A percentile compares a stretch with the other conserved stretches of the same genome.
These are phyloP conservation scores for Calidris pygmaea DNA, from an alignment of 2,113 vertebrate species.

Conservation along the genomic window DNA sequence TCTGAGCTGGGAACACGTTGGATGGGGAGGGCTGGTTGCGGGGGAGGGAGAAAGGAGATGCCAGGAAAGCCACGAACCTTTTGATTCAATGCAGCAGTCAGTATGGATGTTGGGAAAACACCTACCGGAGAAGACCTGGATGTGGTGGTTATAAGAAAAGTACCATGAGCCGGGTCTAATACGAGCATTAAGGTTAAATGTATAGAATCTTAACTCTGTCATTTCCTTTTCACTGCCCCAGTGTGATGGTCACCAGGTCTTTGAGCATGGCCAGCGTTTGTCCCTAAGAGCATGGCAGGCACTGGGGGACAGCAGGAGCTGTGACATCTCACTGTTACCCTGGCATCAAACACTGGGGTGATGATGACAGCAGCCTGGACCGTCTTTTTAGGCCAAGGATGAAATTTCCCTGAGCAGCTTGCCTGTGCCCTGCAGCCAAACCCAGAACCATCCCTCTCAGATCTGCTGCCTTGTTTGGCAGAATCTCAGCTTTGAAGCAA, in stretches of 20 bases:
- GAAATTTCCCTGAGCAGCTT: background rate
- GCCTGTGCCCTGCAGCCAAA: background rate
- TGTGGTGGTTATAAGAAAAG: background rate
- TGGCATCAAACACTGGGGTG: background rate
- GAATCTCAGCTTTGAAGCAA: background rate
- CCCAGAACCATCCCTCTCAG: background rate
- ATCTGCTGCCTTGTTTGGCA: background rate
- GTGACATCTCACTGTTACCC: background rate
- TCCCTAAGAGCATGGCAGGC: background rate
- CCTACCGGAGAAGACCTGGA: background rate
- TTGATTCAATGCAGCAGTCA: background rate
- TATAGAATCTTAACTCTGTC: background rate
- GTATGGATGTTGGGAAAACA: background rate
- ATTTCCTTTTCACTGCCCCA: background rate
- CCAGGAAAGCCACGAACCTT: slow-evolving; percentile 20
- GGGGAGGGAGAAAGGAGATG: background rate
- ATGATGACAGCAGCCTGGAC: background rate
- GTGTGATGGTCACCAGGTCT: background rate
- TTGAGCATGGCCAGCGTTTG: background rate
- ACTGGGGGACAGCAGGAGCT: background rate
- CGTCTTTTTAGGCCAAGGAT: background rate
- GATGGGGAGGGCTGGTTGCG: background rate
- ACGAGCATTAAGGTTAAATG: background rate
- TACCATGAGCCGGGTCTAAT: background rate
- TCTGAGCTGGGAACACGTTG: background rate